Conservation (phyloP, 1,140 invertebrate species). For the Holotrichia oblita region DNA sequence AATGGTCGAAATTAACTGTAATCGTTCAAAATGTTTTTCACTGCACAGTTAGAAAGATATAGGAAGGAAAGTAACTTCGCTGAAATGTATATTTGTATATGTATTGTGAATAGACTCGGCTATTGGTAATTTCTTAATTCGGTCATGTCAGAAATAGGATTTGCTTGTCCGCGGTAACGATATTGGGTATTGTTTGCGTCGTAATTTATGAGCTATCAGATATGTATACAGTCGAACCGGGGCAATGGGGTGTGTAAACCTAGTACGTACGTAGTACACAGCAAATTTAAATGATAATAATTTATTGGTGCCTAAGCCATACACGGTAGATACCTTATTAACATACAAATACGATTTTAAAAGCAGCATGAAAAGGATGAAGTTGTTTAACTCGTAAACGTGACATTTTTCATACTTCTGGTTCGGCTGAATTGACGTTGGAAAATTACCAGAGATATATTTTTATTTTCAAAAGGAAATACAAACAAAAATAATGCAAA, state of each 20-base stretch:
- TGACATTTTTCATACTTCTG: too few species aligned
- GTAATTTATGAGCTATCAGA: slow-evolving; percentile 4
- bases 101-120: not conserved
- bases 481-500: too few species aligned
- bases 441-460: too few species aligned
- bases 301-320: not conserved
- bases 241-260: not conserved
- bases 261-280: not conserved
- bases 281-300: slow-evolving; percentile 9
- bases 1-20: slow-evolving; percentile 43
- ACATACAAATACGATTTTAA: not conserved
- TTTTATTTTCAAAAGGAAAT: too few species aligned
- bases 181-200: not conserved
- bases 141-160: slow-evolving; percentile 43
- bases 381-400: too few species aligned
- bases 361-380: not conserved
- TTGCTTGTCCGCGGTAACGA: slow-evolving; percentile 10
- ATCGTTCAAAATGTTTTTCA: slow-evolving; percentile 32
- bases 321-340: not conserved
- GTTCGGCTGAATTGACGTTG: too few species aligned
- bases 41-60: not conserved
- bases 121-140: slow-evolving; percentile 47
- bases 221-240: not conserved
- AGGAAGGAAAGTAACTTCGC: not conserved
- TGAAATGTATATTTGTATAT: slow-evolving; percentile 1